Conservation (phyloP, 2,888 invertebrate species). For the Netelia virgata region DNA sequence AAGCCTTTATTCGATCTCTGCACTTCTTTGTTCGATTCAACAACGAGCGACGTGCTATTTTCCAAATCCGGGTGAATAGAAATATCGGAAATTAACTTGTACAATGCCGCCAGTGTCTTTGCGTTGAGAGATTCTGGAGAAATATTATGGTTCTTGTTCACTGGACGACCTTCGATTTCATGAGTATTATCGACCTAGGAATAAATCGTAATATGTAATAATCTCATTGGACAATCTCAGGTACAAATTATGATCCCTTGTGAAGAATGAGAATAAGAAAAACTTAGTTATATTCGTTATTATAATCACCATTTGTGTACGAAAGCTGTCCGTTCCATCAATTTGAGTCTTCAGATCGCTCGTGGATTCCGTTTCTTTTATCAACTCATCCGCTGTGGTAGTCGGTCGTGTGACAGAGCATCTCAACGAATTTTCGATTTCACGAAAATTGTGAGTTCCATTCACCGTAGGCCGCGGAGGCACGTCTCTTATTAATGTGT, state of each 20-base stretch:
- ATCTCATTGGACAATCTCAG: too few species aligned
- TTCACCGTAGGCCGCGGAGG: slow-evolving; percentile 24
- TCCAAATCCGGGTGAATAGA: not conserved
- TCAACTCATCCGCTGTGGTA: not conserved
- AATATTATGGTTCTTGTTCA: too few species aligned
- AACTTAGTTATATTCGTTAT: not conserved
- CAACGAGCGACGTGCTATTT: not conserved
- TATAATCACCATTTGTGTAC: slow-evolving; percentile 31
- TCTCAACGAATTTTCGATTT: slow-evolving; percentile 24
- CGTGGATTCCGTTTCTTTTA: slow-evolving; percentile 25
- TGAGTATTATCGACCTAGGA: too few species aligned
- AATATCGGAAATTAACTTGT: not conserved
- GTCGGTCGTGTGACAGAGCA: not conserved
- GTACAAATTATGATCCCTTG: not conserved
- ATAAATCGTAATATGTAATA: too few species aligned
- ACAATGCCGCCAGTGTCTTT: too few species aligned
- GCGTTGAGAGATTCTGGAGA: too few species aligned
- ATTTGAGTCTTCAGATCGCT: not conserved
- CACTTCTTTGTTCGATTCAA: slow-evolving; percentile 3
- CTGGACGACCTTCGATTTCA: too few species aligned
- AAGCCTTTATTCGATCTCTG: slow-evolving; percentile 21
- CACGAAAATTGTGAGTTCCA: slow-evolving; percentile 7
- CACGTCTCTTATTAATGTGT: not conserved
- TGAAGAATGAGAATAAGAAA: not conserved
- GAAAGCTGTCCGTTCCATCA: not conserved